Evolutionary conservation across 2,797 vertebrate species (phyloP), one percentile per base, ranked within the genome.

Genomic region (Microtus obscurus): DNA sequence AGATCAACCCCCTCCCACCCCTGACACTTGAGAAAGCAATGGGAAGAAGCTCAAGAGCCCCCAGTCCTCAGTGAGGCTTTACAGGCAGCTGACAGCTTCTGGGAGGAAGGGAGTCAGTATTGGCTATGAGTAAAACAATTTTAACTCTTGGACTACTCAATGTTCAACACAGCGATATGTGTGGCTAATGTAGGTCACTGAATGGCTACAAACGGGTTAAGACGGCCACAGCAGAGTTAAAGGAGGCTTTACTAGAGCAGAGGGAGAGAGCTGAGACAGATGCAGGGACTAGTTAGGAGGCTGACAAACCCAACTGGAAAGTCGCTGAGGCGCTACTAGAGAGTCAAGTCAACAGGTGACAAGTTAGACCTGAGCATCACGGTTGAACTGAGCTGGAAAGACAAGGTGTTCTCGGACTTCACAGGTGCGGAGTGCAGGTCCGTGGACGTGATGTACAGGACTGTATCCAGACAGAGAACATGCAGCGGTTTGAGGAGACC

Each of bases 321-420:
- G 25, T 27, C 29, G 13, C n/a, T 40, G n/a, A 5, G n/a, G 7
- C 13, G 1, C 13, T 61, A 1, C 4, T 14, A 6, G 0, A 63
- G 59, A 63, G 9, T 27, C 37, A 82, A 19, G 37, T 37, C 37
- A 63, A 37, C 8, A 63, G 56, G 80, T 13, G 43, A n/a, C 43
- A 48, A 67, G 43, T 48, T 48, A 25, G n/a, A 34, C 48, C 17
- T 53, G 76, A 78, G 29, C 6, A 8, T 79, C 48, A 53, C 16
- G 53, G 3, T 40, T 37, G 34, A 81, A n/a, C 29, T 6, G 34
- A 73, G 34, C 19, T 53, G 34, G 19, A n/a, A 69, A 87, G 48
- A 34, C 34, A 37, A 37, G 8, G 25, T 17, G 45, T 19, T 25
- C 16, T 11, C n/a, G 21, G 43, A n/a, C 25, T 23, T 45, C 43